Evolutionary conservation across 2,113 vertebrate species (phyloP).

Genomic region (Lota lota): DNA sequence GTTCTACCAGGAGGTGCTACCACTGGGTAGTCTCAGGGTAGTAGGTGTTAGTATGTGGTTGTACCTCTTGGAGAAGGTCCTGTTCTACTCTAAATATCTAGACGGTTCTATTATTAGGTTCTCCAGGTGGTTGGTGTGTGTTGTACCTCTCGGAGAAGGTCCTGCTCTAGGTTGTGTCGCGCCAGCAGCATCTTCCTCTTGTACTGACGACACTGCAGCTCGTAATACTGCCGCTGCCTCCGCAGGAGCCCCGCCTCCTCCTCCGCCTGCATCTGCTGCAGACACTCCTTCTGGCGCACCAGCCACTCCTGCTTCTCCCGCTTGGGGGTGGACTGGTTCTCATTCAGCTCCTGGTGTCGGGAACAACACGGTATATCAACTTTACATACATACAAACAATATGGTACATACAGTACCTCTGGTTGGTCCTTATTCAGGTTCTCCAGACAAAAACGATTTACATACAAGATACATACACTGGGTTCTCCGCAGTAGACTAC

Average conservation of each 20-base stretch:
- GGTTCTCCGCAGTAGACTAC: too few relatives aligned
- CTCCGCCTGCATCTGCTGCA: slow-evolving; percentile 87
- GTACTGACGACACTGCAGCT: slow-evolving; percentile 87
- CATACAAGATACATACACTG: too few relatives aligned
- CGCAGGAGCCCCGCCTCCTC: slow-evolving; percentile 85
- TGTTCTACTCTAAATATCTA: too few relatives aligned
- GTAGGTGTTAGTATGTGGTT: too few relatives aligned
- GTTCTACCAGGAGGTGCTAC: too few relatives aligned
- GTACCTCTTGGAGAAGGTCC: too few relatives aligned
- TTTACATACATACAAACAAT: not conserved
- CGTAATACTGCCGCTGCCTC: slow-evolving; percentile 87
- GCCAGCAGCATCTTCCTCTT: slow-evolving; percentile 89
- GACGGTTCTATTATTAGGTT: too few relatives aligned
- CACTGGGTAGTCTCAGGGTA: too few relatives aligned
- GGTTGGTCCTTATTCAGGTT: not conserved
- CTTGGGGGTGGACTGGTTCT: slow-evolving; percentile 90
- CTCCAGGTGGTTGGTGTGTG: too few relatives aligned
- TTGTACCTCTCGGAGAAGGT: slow-evolving; percentile 85
- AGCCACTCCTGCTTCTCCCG: slow-evolving; percentile 91
- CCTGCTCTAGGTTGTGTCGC: slow-evolving; percentile 87
- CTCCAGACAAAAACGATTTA: too few relatives aligned
- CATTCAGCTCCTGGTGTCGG: slow-evolving; percentile 80
- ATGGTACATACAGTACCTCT: not conserved
- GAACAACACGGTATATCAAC: not conserved
- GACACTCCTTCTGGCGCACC: slow-evolving; percentile 87